phyloP scores from a whole-genome alignment of 2,888 invertebrate species.

The Hemaris fuciformis region DNA sequence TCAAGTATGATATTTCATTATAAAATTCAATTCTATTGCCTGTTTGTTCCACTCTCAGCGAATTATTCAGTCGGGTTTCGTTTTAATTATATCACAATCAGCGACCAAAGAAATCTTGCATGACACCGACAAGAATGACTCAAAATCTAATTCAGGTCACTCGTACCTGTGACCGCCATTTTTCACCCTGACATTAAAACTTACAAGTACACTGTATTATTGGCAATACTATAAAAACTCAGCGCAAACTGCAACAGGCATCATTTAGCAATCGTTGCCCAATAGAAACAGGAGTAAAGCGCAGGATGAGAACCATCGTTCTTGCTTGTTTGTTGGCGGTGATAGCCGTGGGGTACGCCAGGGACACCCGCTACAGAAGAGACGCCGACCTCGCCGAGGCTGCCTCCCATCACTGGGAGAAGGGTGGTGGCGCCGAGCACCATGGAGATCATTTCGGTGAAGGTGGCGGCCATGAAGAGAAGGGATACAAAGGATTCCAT shows the following conservation, averaged over 20 bases:
- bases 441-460: constrained; percentile 83
- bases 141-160: constrained; percentile 64
- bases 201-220: constrained; percentile 53
- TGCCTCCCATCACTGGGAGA: constrained; percentile 71
- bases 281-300: constrained; percentile 53
- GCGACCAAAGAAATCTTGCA: constrained; percentile 21
- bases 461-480: constrained; percentile 85
- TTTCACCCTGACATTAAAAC: constrained; percentile 75
- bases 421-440: constrained; percentile 84
- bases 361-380: constrained; percentile 72
- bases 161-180: constrained; percentile 61
- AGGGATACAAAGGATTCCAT: constrained; percentile 86
- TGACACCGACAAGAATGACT: constrained; percentile 1
- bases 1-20: background rate
- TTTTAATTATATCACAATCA: background rate
- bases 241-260: constrained; percentile 66
- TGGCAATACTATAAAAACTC: constrained; percentile 77
- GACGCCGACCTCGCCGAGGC: constrained; percentile 76
- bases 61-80: background rate
- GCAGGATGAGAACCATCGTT: constrained; percentile 59
- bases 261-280: constrained; percentile 74
- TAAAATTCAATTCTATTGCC: background rate
- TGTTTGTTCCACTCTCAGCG: background rate
- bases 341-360: constrained; percentile 65
- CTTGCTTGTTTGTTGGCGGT: constrained; percentile 65